Percentiles rank a stretch among this genome's conserved stretches.
Conservation (phyloP, 2,888 invertebrate species). For the Agrypnus murinus region DNA sequence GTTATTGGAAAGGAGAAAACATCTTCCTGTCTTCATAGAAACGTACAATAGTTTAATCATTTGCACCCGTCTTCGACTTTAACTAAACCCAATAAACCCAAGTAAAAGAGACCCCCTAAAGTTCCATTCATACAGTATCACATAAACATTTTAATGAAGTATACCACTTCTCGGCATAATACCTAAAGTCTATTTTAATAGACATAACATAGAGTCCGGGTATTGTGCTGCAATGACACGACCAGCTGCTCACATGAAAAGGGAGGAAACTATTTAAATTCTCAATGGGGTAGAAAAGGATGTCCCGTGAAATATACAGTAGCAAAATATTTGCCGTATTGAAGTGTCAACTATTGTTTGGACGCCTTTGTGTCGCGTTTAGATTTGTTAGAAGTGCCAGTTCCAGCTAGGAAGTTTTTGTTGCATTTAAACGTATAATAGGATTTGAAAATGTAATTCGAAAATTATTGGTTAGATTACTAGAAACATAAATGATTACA, state of each 20-base stretch:
- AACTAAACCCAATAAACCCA: constrained; percentile 56
- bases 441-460: constrained; percentile 62
- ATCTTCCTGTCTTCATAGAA: too few relatives aligned
- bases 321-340: constrained; percentile 71
- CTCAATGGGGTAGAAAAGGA: constrained; percentile 59
- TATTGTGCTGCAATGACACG: constrained; percentile 67
- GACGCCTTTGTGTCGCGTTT: constrained; percentile 66
- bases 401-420: constrained; percentile 44
- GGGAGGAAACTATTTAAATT: constrained; percentile 55
- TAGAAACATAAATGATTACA: neutral
- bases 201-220: constrained; percentile 67
- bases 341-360: constrained; percentile 71
- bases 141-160: constrained; percentile 71
- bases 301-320: constrained; percentile 61
- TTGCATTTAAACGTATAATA: constrained; percentile 6
- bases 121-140: constrained; percentile 66
- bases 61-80: constrained; percentile 50
- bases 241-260: constrained; percentile 65
- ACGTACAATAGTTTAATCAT: too few relatives aligned
- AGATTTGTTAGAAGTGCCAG: constrained; percentile 68
- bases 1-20: too few relatives aligned
- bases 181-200: constrained; percentile 70
- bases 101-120: constrained; percentile 63
- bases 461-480: constrained; percentile 58
- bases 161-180: constrained; percentile 69